Base-by-base conservation (phyloP, 2,888 invertebrate genomes). In the Taenaris catops region DNA sequence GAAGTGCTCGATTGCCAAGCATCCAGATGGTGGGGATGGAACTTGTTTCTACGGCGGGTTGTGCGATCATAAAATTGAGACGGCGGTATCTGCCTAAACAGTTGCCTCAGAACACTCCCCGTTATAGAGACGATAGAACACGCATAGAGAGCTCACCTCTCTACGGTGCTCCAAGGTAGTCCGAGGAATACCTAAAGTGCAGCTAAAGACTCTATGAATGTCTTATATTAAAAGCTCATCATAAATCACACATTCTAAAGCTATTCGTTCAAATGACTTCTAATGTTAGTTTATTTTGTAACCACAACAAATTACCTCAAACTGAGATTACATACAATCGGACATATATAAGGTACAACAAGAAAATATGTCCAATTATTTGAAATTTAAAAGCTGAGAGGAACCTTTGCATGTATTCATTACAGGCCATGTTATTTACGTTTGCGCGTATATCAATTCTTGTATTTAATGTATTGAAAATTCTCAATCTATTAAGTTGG, bases 391-490 rank as follows among this genome's bases (percentile, higher is more conserved):
- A 25, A 18, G 18, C 32, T n/a, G n/a, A n/a, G 11, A 17, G 16
- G 10, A 18, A 25, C n/a, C 5, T 7, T 11, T 18, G 24, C 17
- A 32, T 32, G 8, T 32, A 18, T 23, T 31, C 31, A 31, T 24
- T 25, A 25, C 11, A 18, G 8, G 17, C 3, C 11, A 8, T 14
- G 24, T 7, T 24, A 32, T 24, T 17, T 32, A 32, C 29, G 21
- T 4, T 9, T 31, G 16, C 16, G 21, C 23, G 23, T 23, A 31
- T 12, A 14, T 29, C 29, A 29, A 29, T 32, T 21, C 31, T 23
- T 24, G 31, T 32, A 32, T 32, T 32, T 18, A 32, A 32, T 32
- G 24, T 18, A 32, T n/a, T 25, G 25, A 32, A 32, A 32, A 18
- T 32, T 32, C 18, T 32, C 24, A 32, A 32, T 32, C 32, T 32